Conservation (phyloP, 2,888 invertebrate genomes). For the Phlogophora meticulosa region DNA sequence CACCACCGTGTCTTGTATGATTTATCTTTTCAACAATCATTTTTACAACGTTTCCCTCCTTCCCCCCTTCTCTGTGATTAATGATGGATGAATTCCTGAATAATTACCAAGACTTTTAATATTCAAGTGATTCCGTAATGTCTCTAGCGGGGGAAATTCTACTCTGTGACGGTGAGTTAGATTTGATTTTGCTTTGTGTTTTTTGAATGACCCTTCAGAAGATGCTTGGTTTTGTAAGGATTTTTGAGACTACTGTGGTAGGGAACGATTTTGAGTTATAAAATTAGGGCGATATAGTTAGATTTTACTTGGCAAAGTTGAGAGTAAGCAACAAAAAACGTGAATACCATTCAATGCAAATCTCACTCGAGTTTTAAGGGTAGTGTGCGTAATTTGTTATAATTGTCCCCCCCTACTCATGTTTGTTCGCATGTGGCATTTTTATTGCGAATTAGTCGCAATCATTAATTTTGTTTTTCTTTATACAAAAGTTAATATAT, state of each 20-base stretch:
- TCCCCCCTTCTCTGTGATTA: slow-evolving; percentile 88
- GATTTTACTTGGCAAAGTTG: slow-evolving; percentile 58
- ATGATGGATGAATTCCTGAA: slow-evolving; percentile 91
- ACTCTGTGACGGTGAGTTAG: slow-evolving; percentile 68
- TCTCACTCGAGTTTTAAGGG: slow-evolving; percentile 90
- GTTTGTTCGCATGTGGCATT: slow-evolving; percentile 90
- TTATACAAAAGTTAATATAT: slow-evolving; percentile 87
- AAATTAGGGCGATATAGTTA: slow-evolving; percentile 46
- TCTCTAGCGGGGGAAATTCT: slow-evolving; percentile 61
- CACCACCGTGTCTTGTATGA: slow-evolving; percentile 86
- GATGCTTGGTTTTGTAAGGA: slow-evolving; percentile 66
- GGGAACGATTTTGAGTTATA: slow-evolving; percentile 56
- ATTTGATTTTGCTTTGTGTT: slow-evolving; percentile 72
- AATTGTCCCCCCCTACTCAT: slow-evolving; percentile 85
- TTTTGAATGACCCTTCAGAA: slow-evolving; percentile 86
- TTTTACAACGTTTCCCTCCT: slow-evolving; percentile 88
- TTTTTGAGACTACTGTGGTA: slow-evolving; percentile 58
- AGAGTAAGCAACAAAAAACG: slow-evolving; percentile 83
- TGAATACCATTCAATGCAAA: slow-evolving; percentile 89
- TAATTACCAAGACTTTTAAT: slow-evolving; percentile 91
- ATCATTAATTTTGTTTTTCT: slow-evolving; percentile 91
- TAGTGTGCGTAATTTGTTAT: slow-evolving; percentile 91
- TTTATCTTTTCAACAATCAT: slow-evolving; percentile 91
- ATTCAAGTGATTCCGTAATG: slow-evolving; percentile 88
- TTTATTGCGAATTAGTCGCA: slow-evolving; percentile 91